Conservation (phyloP, 64 coral and sea anemone genomes). For the Montipora cactus region DNA sequence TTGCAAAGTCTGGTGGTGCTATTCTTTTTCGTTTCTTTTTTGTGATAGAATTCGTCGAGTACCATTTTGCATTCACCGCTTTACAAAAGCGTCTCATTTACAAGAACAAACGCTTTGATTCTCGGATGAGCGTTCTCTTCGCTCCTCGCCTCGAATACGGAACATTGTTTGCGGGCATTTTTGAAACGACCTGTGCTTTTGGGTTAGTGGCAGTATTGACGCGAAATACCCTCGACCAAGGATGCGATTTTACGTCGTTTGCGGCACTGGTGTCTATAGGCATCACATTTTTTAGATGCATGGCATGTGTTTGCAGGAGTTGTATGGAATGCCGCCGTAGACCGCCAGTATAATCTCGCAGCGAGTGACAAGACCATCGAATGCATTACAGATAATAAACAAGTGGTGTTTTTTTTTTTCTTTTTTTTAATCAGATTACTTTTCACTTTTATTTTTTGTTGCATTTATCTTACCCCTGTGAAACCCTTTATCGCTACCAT, state of each 20-base stretch:
- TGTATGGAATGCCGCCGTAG: background rate
- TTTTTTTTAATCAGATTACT: too few relatives aligned
- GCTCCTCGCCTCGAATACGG: background rate
- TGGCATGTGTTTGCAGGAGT: background rate
- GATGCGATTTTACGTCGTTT: background rate
- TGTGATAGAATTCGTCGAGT: background rate
- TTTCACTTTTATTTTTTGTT: too few relatives aligned
- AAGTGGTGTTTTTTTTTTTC: too few relatives aligned
- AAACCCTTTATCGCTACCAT: too few relatives aligned
- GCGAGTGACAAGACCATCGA: too few relatives aligned
- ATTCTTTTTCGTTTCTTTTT: background rate
- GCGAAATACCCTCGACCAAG: background rate
- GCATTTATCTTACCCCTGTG: too few relatives aligned
- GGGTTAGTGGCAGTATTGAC: background rate
- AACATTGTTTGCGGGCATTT: background rate
- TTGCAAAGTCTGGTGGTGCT: background rate
- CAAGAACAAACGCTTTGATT: background rate
- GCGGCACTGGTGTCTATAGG: background rate
- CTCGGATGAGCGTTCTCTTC: background rate
- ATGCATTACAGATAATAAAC: background rate
- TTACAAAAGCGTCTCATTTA: background rate
- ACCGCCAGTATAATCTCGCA: background rate
- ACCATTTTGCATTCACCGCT: background rate
- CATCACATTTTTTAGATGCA: background rate
- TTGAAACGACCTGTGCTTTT: background rate